phyloP scores from a whole-genome alignment of 2,113 vertebrate species.

The Hucho hucho region DNA sequence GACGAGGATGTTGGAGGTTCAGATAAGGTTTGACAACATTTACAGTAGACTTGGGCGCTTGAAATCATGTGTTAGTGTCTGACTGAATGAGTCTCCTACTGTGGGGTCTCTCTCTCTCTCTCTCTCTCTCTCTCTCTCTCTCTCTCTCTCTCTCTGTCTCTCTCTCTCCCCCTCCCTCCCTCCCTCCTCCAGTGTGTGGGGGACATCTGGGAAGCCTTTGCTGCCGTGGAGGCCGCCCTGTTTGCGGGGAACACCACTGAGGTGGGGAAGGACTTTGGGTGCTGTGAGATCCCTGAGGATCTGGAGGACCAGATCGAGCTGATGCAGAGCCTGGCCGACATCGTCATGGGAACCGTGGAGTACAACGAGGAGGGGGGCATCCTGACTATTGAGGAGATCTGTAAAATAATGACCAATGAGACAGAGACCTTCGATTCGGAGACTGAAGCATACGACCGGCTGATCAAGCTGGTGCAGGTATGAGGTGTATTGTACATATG shows the following conservation, averaged over 20 bases:
- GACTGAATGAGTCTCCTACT: background rate
- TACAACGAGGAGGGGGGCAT: slow-evolving; percentile 49
- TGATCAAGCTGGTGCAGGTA: slow-evolving; percentile 48
- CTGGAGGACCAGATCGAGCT: slow-evolving; percentile 66
- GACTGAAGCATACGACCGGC: slow-evolving; percentile 54
- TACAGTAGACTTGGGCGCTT: background rate
- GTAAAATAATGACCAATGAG: slow-evolving; percentile 69
- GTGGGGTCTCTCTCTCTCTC: background rate
- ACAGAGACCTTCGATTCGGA: background rate
- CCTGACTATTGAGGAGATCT: slow-evolving; percentile 72
- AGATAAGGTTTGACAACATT: slow-evolving; percentile 64
- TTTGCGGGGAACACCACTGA: slow-evolving; percentile 52
- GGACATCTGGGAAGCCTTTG: slow-evolving; percentile 5
- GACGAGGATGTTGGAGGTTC: slow-evolving; percentile 79
- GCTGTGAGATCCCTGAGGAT: slow-evolving; percentile 64
- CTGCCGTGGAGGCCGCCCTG: slow-evolving; percentile 36
- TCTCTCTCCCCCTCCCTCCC: background rate
- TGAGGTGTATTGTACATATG: slow-evolving; percentile 55
- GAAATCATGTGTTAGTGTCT: background rate
- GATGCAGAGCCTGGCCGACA: slow-evolving; percentile 74
- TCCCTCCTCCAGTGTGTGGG: slow-evolving; percentile 67
- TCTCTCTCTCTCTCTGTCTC: no score
- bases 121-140: background rate
- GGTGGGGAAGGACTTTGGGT: slow-evolving; percentile 72
- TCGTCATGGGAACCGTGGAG: slow-evolving; percentile 70